These are phyloP conservation scores for Latrodectus hesperus DNA, from an alignment of 2,888 invertebrate species.

Conservation along the genomic window DNA sequence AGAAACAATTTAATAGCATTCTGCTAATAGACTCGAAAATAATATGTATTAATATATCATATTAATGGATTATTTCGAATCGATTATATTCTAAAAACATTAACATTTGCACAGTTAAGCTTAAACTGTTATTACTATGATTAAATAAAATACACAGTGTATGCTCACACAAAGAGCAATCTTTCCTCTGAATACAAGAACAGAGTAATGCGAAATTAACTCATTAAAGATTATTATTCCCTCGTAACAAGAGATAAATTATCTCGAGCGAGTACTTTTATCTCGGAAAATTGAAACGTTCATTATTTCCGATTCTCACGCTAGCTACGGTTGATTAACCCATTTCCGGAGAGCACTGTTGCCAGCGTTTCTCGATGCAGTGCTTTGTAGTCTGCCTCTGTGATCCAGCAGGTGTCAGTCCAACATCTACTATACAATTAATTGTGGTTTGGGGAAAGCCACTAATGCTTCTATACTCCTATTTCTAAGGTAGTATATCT, in stretches of 20 bases:
- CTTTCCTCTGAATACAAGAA: neutral
- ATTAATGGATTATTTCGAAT: too few relatives aligned
- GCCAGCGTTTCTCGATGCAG: neutral
- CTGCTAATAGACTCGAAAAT: too few relatives aligned
- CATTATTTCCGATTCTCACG: conserved; percentile 41
- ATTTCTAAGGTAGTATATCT: neutral
- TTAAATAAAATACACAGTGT: too few relatives aligned
- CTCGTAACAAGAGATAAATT: conserved; percentile 12
- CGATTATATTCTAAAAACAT: too few relatives aligned
- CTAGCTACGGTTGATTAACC: conserved; percentile 30
- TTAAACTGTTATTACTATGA: too few relatives aligned
- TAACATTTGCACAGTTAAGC: too few relatives aligned
- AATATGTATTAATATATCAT: too few relatives aligned
- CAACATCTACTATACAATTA: conserved; percentile 20
- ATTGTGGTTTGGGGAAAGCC: conserved; percentile 8
- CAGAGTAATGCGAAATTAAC: conserved; percentile 26
- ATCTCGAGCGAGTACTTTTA: conserved; percentile 15
- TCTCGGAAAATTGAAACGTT: conserved; percentile 5
- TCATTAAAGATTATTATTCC: conserved; percentile 45
- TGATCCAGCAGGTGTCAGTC: conserved; percentile 32
- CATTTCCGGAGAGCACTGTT: conserved; percentile 18
- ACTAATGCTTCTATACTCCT: neutral
- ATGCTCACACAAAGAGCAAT: too few relatives aligned
- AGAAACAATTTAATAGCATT: too few relatives aligned
- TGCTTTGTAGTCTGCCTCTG: neutral